phyloP scores from a whole-genome alignment of 2,113 vertebrate species.

The Scomber scombrus region DNA sequence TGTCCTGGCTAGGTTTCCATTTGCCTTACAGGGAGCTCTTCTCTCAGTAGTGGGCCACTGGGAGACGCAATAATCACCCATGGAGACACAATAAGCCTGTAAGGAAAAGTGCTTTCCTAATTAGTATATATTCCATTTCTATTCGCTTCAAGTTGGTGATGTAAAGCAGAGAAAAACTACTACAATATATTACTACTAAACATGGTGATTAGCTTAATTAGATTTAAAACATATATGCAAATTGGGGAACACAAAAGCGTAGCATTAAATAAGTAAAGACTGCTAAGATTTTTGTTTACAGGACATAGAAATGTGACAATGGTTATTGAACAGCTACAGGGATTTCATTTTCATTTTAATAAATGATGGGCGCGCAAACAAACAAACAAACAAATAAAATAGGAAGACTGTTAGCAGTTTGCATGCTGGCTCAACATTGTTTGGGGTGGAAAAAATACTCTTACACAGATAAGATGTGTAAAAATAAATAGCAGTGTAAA shows the following conservation, averaged over 20 bases:
- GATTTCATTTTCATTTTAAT: neutral
- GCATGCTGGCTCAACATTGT: neutral
- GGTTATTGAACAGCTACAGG: neutral
- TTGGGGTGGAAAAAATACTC: neutral
- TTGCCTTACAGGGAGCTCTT: constrained; percentile 52
- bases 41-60: constrained; percentile 44
- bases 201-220: neutral
- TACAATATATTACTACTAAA: constrained; percentile 3
- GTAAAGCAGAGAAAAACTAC: constrained; percentile 10
- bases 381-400: no score
- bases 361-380: neutral
- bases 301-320: neutral
- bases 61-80: constrained; percentile 71
- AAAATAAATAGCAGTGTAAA: neutral
- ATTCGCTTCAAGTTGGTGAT: constrained; percentile 30
- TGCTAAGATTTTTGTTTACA: neutral
- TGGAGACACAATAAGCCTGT: constrained; percentile 56
- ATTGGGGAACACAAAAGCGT: neutral
- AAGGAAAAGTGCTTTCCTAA: constrained; percentile 68
- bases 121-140: constrained; percentile 69
- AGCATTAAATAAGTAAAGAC: constrained; percentile 8
- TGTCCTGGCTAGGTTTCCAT: constrained; percentile 35
- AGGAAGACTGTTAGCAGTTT: neutral
- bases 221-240: neutral
- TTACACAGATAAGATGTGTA: neutral